phyloP scores from a whole-genome alignment of 2,797 vertebrate species.

The Salarias fasciatus region DNA sequence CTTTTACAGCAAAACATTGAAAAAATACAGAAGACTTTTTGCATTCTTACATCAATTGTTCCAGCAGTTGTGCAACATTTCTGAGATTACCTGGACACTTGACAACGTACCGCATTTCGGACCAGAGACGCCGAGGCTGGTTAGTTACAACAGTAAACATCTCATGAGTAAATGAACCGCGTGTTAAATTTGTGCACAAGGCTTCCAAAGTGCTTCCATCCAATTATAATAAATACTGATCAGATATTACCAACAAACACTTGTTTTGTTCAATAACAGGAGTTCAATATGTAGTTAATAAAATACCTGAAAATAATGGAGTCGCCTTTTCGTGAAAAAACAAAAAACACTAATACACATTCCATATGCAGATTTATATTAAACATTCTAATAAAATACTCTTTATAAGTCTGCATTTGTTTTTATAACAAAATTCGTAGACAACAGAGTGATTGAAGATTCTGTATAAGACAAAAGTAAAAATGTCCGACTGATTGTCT shows the following conservation, averaged over 20 bases:
- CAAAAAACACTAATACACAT: slow-evolving; percentile 20
- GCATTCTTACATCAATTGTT: slow-evolving; percentile 25
- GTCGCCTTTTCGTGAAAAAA: slow-evolving; percentile 13
- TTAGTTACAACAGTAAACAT: slow-evolving; percentile 4
- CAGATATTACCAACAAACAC: not conserved
- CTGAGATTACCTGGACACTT: slow-evolving; percentile 7
- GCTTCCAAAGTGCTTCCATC: slow-evolving; percentile 30
- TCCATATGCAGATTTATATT: slow-evolving; percentile 41
- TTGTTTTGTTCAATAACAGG: slow-evolving; percentile 7
- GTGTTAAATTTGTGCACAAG: not conserved
- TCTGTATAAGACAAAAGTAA: slow-evolving; percentile 7
- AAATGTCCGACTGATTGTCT: slow-evolving; percentile 50
- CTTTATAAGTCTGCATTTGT: slow-evolving; percentile 7
- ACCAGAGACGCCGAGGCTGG: slow-evolving; percentile 15
- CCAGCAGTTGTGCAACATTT: slow-evolving; percentile 11
- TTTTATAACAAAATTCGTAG: not conserved
- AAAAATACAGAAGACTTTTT: slow-evolving; percentile 8
- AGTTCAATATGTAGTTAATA: not conserved
- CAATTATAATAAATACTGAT: slow-evolving; percentile 63
- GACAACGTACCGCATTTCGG: slow-evolving; percentile 11
- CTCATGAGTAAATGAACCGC: not conserved
- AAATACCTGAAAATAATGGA: slow-evolving; percentile 41
- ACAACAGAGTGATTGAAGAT: slow-evolving; percentile 20
- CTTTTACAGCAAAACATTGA: slow-evolving; percentile 14
- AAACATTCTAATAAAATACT: slow-evolving; percentile 47